phyloP scores from a whole-genome alignment of 2,113 vertebrate species.

The Orcinus orca region DNA sequence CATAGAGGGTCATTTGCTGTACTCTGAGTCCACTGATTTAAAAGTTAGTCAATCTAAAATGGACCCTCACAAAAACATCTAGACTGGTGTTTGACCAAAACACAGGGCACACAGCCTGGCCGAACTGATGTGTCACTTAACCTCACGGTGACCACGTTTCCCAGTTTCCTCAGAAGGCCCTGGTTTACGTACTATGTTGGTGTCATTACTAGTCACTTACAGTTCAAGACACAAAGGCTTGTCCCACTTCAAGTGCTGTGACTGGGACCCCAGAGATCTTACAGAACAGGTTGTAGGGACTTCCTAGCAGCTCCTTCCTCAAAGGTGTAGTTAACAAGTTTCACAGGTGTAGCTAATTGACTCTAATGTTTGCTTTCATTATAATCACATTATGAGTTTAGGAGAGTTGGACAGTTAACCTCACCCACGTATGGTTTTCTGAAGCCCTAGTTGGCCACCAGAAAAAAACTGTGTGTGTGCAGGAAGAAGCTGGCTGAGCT shows the following conservation, averaged over 20 bases:
- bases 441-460: fast-evolving
- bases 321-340: not conserved
- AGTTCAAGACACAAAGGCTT: not conserved
- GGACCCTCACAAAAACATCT: not conserved
- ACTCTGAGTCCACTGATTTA: not conserved
- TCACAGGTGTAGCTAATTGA: constrained; percentile 53
- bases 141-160: fast-evolving
- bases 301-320: constrained; percentile 6
- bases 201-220: fast-evolving
- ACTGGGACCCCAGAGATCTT: not conserved
- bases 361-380: constrained; percentile 42
- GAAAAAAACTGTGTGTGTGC: fast-evolving
- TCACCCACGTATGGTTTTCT: not conserved
- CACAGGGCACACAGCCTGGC: fast-evolving
- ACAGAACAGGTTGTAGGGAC: not conserved
- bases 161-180: no score
- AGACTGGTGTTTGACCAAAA: not conserved
- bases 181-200: fast-evolving
- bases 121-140: fast-evolving
- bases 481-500: fast-evolving
- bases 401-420: not conserved
- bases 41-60: not conserved
- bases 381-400: constrained; percentile 12
- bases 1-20: not conserved
- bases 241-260: not conserved